Evolutionary conservation across 1,140 invertebrate genomes (phyloP).

Genomic region (Euura lappo): DNA sequence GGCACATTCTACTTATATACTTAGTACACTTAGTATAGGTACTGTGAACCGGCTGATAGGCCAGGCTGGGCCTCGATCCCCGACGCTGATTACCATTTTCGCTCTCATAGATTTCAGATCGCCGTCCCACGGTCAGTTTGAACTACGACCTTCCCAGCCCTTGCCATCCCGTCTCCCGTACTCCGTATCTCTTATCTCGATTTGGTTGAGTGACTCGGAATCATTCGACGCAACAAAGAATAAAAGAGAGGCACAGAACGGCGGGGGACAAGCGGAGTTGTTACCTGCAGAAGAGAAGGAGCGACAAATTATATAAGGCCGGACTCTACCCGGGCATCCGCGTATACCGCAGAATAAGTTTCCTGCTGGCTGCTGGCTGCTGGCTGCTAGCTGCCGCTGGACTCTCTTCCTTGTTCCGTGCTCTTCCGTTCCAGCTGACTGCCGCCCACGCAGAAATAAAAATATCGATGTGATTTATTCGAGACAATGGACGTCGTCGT

Average conservation of each 20-base stretch:
- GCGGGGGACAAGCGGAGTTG: too few relatives aligned
- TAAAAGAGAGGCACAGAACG: not conserved
- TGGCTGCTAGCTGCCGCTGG: too few relatives aligned
- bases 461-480: not conserved
- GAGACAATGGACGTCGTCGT: not conserved
- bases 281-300: too few relatives aligned
- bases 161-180: not conserved
- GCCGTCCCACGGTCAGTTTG: not conserved
- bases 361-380: too few relatives aligned
- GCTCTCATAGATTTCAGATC: not conserved
- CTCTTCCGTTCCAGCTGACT: slow-evolving; percentile 5
- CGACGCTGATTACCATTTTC: not conserved
- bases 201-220: too few relatives aligned
- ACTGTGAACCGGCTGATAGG: too few relatives aligned
- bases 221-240: too few relatives aligned
- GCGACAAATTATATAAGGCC: too few relatives aligned
- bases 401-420: not conserved
- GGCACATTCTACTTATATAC: too few relatives aligned
- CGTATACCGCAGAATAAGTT: not conserved
- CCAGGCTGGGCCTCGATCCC: not conserved
- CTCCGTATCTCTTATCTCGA: not conserved
- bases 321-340: not conserved
- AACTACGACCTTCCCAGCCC: not conserved
- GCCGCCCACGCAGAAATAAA: not conserved
- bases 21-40: too few relatives aligned